Evolutionary conservation across 2,888 invertebrate species (phyloP).

Genomic region (Meloe dianella): DNA sequence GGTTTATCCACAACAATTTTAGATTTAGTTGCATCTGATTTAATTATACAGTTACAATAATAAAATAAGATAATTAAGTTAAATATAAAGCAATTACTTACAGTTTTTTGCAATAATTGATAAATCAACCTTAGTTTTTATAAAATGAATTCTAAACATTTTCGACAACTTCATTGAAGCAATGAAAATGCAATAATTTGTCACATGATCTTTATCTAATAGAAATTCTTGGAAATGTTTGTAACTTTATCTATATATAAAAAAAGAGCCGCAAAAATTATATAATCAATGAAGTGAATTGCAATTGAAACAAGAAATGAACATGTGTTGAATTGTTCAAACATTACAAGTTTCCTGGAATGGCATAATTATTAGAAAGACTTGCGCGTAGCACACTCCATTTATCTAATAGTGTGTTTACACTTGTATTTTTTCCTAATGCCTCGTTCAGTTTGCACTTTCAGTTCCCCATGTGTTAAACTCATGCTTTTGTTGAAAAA

Average conservation of each 20-base stretch:
- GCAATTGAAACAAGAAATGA: no score
- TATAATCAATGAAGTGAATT: no score
- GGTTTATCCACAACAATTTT: slow-evolving; percentile 73
- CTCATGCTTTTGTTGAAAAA: no score
- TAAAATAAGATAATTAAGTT: not conserved
- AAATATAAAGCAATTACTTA: slow-evolving; percentile 14
- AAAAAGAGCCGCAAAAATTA: no score
- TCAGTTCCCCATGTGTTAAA: no score
- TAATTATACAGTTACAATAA: not conserved
- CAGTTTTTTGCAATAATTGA: slow-evolving; percentile 10
- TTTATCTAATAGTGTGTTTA: no score
- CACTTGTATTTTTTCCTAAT: no score
- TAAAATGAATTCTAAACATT: not conserved
- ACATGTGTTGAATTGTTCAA: no score
- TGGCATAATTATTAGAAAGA: no score
- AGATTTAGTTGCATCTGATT: slow-evolving; percentile 63
- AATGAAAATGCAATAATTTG: not conserved
- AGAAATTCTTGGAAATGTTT: not conserved
- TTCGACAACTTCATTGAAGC: not conserved
- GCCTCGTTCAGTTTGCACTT: no score
- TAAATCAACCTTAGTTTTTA: not conserved
- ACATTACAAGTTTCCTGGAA: no score
- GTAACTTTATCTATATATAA: not conserved
- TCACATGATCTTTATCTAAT: not conserved
- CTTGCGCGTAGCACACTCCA: no score